A percentile compares a stretch with the other conserved stretches of the same genome.
Evolutionary conservation across 2,113 vertebrate genomes (phyloP).

Genomic region (Rana temporaria): DNA sequence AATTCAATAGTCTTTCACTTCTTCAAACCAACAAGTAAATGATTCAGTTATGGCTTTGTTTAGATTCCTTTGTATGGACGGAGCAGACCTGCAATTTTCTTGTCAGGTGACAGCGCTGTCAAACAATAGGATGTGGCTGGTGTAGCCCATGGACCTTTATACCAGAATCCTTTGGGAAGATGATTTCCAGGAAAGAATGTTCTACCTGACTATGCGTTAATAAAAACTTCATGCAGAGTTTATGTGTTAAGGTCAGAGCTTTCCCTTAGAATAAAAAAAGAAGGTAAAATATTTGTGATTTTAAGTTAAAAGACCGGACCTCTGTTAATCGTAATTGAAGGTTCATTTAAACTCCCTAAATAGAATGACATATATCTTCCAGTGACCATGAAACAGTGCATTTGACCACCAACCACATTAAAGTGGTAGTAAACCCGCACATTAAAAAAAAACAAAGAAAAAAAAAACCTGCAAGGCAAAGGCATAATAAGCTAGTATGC

Average conservation of each 20-base stretch:
- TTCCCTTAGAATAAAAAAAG: not conserved
- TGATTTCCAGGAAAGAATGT: not conserved
- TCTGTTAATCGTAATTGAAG: not conserved
- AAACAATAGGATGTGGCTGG: constrained; percentile 29
- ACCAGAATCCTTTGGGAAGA: not conserved
- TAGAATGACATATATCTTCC: not conserved
- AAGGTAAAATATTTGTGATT: not conserved
- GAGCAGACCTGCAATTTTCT: constrained; percentile 28
- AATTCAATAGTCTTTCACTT: not conserved
- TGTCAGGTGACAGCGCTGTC: constrained; percentile 24
- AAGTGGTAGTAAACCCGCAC: too few relatives aligned
- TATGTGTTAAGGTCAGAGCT: not conserved
- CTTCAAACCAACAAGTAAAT: not conserved
- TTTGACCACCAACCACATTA: constrained; percentile 6
- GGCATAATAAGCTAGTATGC: too few relatives aligned
- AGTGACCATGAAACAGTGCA: not conserved
- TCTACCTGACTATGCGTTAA: not conserved
- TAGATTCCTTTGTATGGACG: not conserved
- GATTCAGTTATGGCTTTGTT: constrained; percentile 12
- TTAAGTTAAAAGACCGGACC: not conserved
- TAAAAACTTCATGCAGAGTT: not conserved
- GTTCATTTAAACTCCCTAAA: not conserved
- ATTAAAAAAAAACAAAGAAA: too few relatives aligned
- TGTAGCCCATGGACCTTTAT: constrained; percentile 6
- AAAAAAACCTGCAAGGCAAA: too few relatives aligned